A percentile compares a stretch with the other conserved stretches of the same genome.
phyloP scores from a whole-genome alignment of 2,888 invertebrate species.

The Cosmia trapezina region DNA sequence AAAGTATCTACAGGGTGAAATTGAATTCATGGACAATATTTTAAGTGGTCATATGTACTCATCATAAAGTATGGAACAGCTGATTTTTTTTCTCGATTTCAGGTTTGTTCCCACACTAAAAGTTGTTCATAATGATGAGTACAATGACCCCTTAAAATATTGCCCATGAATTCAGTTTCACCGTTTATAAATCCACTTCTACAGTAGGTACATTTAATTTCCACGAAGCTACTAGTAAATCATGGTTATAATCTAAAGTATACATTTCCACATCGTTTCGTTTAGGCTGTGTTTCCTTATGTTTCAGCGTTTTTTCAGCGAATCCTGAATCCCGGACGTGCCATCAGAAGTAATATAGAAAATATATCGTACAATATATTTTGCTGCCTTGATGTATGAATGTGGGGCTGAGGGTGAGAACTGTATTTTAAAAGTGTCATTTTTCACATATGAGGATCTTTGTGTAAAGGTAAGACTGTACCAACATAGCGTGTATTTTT shows the following conservation, averaged over 20 bases:
- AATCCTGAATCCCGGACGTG: conserved; percentile 44
- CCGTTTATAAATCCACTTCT: conserved; percentile 2
- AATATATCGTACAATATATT: conserved; percentile 58
- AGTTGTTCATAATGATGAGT: too few species aligned
- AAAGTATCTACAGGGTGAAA: too few species aligned
- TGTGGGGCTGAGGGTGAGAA: conserved; percentile 6
- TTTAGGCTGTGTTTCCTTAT: conserved; percentile 22
- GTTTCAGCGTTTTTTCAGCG: conserved; percentile 37
- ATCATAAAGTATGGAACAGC: too few species aligned
- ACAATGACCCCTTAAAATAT: too few species aligned
- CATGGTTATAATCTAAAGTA: conserved; percentile 29
- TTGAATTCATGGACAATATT: too few species aligned
- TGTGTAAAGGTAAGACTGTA: too few species aligned
- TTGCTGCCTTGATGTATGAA: conserved; percentile 36
- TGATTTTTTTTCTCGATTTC: too few species aligned
- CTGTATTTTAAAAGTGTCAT: conserved; percentile 31
- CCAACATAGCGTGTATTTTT: neutral
- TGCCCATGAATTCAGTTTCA: too few species aligned
- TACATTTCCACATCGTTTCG: conserved; percentile 30
- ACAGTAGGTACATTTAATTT: conserved; percentile 40
- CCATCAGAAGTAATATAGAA: conserved; percentile 54
- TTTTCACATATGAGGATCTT: conserved; percentile 10
- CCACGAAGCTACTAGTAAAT: conserved; percentile 42
- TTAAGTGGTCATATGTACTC: too few species aligned
- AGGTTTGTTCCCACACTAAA: too few species aligned